Base-by-base conservation (phyloP, 1,140 invertebrate genomes). In the Theocolax elegans region DNA sequence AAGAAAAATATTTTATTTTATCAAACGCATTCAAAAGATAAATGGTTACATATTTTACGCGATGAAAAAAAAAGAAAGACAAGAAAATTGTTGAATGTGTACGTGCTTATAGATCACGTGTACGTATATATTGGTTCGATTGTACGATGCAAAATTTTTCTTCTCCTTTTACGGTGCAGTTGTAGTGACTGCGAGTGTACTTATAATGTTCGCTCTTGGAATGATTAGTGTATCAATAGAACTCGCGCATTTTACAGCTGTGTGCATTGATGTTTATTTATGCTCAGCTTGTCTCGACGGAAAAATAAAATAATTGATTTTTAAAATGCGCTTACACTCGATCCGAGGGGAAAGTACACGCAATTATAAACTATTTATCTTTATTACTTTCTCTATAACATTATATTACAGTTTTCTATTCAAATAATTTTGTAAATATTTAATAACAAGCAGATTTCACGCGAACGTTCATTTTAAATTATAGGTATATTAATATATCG, bases 1-100 rank as follows among this genome's bases (percentile, higher is more conserved):
- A 7, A 56, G 29, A n/a, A 51, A 51, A 51, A 51, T 25, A 25
- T 25, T 51, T 19, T 35, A 56, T 56, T 56, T 56, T 56, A 56
- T 56, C 19, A 44, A 4, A 35, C 29, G 53, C 12, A 51, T 25
- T 48, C 15, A 15, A 29, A 35, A 56, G 53, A 29, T 35, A 29
- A 23, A 51, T 51, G 49, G 17, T 23, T 12, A 21, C 49, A 51
- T 21, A 29, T 51, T 51, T 51, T 27, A 3, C 4, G 35, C 8
- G 15, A 56, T 15, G 25, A 56, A 35, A 56, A 56, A 25, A 23
- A 56, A 56, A 19, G 27, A 53, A 25, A 53, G n/a, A n/a, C n/a
- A n/a, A n/a, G n/a, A n/a, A n/a, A n/a, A n/a, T n/a, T 17, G 49
- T 29, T 53, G 9, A 29, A 31, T n/a, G 51, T 15, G 27, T 54